These are phyloP conservation scores for Hemiprocne comata DNA, from an alignment of 2,113 vertebrate genomes.

Conservation along the genomic window DNA sequence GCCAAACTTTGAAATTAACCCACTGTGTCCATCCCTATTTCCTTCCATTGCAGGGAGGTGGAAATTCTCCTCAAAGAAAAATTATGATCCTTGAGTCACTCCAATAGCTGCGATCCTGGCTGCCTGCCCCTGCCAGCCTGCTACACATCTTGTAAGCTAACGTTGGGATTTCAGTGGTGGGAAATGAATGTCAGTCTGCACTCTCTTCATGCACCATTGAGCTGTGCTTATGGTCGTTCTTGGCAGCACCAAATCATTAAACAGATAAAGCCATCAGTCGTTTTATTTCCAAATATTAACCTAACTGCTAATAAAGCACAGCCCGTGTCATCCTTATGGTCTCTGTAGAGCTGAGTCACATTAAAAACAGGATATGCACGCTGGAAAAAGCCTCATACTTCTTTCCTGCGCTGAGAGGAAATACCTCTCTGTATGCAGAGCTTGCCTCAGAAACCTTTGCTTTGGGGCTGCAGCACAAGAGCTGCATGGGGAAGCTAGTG, in stretches of 20 bases:
- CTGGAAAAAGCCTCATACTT: slow-evolving; percentile 65
- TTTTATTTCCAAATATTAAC: slow-evolving; percentile 74
- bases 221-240: slow-evolving; percentile 59
- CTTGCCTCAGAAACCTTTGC: not conserved
- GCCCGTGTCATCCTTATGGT: slow-evolving; percentile 36
- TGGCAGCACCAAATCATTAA: slow-evolving; percentile 57
- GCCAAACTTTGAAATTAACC: not conserved
- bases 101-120: slow-evolving; percentile 12
- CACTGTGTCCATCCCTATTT: not conserved
- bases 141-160: slow-evolving; percentile 28
- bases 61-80: slow-evolving; percentile 25
- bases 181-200: slow-evolving; percentile 28
- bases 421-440: not conserved
- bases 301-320: slow-evolving; percentile 71
- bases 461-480: not conserved
- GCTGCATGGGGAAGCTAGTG: not conserved
- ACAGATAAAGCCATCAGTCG: slow-evolving; percentile 71
- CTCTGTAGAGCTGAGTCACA: slow-evolving; percentile 68
- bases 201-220: slow-evolving; percentile 39
- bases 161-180: slow-evolving; percentile 44
- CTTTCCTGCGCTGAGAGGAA: slow-evolving; percentile 31
- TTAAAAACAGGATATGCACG: slow-evolving; percentile 57
- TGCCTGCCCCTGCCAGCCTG: slow-evolving; percentile 53
- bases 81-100: slow-evolving; percentile 17
- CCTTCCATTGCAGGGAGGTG: not conserved